Conservation (phyloP, 2,113 vertebrate genomes). For the Indicator maculatus region DNA sequence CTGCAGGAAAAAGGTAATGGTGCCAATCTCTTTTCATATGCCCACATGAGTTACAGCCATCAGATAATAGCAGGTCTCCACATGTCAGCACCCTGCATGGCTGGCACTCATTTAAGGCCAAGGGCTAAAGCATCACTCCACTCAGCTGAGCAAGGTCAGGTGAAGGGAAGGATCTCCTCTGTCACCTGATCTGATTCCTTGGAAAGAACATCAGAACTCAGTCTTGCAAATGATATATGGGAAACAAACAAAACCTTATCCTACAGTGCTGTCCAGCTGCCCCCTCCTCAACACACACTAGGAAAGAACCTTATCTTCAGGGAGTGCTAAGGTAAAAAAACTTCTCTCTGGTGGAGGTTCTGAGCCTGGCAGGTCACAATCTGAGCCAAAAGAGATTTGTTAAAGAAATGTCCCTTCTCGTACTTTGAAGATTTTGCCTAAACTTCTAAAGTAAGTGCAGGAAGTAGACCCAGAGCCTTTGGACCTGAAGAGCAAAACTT, state of each 20-base stretch:
- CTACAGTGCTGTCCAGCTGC: background rate
- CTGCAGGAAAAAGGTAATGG: background rate
- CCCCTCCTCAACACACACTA: background rate
- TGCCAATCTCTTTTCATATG: background rate
- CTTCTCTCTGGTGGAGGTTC: background rate
- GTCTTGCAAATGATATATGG: background rate
- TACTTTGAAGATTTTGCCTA: background rate
- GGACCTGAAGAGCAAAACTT: background rate
- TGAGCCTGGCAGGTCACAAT: background rate
- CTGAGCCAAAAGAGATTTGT: background rate
- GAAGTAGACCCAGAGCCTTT: background rate
- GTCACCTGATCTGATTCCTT: background rate
- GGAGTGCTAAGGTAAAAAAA: background rate
- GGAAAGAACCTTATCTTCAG: background rate
- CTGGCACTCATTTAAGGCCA: background rate
- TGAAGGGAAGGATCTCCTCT: background rate
- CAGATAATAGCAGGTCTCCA: background rate
- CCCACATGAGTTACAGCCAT: background rate
- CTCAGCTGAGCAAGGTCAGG: background rate
- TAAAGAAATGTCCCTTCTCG: background rate
- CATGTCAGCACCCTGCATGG: background rate
- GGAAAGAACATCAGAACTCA: background rate
- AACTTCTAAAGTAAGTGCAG: background rate
- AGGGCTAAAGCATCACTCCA: background rate
- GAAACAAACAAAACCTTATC: background rate